Conservation (phyloP, 2,797 vertebrate genomes). For the Tiaroga cobitis region DNA sequence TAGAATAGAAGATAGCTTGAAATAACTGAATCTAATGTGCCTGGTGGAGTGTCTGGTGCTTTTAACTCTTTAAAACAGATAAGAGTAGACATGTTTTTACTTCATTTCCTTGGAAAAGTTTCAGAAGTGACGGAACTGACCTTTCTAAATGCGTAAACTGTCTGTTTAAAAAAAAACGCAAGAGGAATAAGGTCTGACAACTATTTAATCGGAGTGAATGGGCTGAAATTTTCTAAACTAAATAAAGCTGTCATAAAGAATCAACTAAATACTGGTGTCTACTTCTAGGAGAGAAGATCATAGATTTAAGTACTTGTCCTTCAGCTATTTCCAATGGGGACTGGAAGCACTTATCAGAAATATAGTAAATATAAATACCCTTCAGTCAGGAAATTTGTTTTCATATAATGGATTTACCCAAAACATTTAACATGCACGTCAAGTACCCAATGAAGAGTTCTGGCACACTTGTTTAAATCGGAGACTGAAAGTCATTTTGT, state of each 20-base stretch:
- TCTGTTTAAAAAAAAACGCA: neutral
- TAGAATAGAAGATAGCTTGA: neutral
- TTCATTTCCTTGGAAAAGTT: slow-evolving; percentile 5
- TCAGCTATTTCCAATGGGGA: neutral
- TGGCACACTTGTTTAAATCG: neutral
- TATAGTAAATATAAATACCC: neutral
- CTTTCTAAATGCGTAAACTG: neutral
- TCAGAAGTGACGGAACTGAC: neutral
- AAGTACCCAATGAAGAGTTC: neutral
- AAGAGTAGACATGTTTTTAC: neutral
- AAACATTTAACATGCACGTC: neutral
- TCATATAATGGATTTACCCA: neutral
- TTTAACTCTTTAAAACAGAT: neutral
- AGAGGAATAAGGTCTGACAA: neutral
- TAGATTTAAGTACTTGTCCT: neutral
- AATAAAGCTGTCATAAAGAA: neutral
- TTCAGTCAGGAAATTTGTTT: neutral
- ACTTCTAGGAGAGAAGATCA: neutral
- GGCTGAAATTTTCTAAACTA: neutral
- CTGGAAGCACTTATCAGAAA: neutral
- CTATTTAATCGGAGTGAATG: neutral
- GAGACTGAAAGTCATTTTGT: neutral
- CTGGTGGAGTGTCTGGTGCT: slow-evolving; percentile 11
- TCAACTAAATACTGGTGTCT: too few species aligned
- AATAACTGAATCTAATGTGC: neutral